A percentile compares a stretch with the other conserved stretches of the same genome.
Evolutionary conservation across 1,140 invertebrate species (phyloP).

Genomic region (Pachyrhynchus sulphureomaculatus): DNA sequence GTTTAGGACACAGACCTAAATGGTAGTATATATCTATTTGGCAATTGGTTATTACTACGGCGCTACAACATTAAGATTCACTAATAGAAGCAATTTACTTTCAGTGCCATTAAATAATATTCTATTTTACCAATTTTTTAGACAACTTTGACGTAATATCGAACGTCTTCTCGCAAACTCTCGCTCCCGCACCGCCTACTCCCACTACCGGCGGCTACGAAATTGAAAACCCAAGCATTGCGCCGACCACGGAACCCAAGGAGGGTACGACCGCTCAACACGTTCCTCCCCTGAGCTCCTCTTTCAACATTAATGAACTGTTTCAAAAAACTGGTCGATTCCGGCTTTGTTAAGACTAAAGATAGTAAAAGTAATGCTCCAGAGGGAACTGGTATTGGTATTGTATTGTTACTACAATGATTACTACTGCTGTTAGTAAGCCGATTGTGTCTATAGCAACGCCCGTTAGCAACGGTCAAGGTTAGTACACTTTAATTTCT

Average conservation of each 20-base stretch:
- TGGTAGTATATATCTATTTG: background rate
- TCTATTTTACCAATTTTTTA: slow-evolving; percentile 22
- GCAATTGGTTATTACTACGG: background rate
- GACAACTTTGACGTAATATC: slow-evolving; percentile 62
- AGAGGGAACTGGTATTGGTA: background rate
- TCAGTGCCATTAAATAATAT: background rate
- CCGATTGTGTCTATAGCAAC: background rate
- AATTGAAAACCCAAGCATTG: slow-evolving; percentile 50
- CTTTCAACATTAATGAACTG: slow-evolving; percentile 72
- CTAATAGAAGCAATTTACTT: no score
- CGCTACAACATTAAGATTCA: background rate
- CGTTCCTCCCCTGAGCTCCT: slow-evolving; percentile 35
- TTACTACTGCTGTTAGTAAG: background rate
- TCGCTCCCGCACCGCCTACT: slow-evolving; percentile 56
- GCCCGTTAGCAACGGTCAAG: background rate
- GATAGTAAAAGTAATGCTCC: slow-evolving; percentile 8
- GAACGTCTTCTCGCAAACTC: slow-evolving; percentile 62
- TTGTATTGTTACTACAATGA: background rate
- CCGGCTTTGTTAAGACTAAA: slow-evolving; percentile 72
- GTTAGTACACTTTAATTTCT: background rate
- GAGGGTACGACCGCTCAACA: slow-evolving; percentile 24
- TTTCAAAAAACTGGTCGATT: slow-evolving; percentile 79
- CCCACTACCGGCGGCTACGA: slow-evolving; percentile 56
- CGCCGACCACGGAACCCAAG: slow-evolving; percentile 42
- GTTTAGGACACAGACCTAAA: no score